These are phyloP conservation scores for Acridotheres tristis DNA, from an alignment of 2,797 vertebrate species.

Conservation along the genomic window DNA sequence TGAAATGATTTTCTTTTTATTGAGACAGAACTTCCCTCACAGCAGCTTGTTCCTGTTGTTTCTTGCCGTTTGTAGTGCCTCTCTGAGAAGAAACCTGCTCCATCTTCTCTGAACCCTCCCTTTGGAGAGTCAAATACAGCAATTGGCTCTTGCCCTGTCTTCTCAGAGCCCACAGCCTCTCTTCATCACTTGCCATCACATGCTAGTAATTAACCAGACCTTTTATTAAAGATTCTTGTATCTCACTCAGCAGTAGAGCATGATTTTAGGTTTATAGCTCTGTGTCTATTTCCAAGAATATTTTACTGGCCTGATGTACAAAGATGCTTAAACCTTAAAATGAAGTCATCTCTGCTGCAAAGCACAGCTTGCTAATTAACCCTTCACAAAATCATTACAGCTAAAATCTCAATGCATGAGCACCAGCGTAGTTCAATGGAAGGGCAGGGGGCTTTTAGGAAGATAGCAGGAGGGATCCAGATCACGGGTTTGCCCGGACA, in stretches of 20 bases:
- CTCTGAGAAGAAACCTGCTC: not conserved
- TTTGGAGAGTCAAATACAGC: not conserved
- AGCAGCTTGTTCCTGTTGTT: not conserved
- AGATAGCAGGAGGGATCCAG: not conserved
- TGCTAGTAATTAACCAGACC: constrained; percentile 36
- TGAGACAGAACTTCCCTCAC: not conserved
- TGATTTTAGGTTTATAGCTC: constrained; percentile 43
- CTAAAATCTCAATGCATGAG: not conserved
- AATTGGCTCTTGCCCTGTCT: not conserved
- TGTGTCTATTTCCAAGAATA: constrained; percentile 20
- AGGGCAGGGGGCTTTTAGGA: not conserved
- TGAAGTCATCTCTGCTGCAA: not conserved
- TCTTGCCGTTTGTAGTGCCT: not conserved
- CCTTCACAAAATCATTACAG: not conserved
- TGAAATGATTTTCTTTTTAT: not conserved
- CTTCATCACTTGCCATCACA: constrained; percentile 11
- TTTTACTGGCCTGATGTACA: constrained; percentile 23
- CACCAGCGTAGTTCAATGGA: accelerated
- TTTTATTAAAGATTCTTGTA: constrained; percentile 41
- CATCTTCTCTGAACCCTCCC: not conserved
- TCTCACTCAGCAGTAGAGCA: constrained; percentile 17
- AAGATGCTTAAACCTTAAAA: constrained; percentile 33
- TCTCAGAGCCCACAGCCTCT: not conserved
- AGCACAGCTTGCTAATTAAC: constrained; percentile 21
- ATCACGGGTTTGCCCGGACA: not conserved